phyloP scores from a whole-genome alignment of 1,140 invertebrate species.

The Aphelenchoides fujianensis region DNA sequence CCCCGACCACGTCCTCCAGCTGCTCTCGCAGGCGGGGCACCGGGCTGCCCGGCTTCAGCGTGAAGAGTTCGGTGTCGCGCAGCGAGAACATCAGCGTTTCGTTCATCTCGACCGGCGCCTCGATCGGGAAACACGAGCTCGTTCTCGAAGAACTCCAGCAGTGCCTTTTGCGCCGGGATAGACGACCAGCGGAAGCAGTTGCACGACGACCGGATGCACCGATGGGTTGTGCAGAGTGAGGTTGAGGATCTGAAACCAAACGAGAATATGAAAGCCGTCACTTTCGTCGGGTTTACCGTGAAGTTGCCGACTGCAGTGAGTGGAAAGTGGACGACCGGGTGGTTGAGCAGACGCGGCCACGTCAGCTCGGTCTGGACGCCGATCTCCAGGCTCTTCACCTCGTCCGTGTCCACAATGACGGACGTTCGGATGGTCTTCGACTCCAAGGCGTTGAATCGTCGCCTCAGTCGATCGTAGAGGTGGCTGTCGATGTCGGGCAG shows the following conservation, averaged over 20 bases:
- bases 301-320: slow-evolving; percentile 77
- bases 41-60: slow-evolving; percentile 63
- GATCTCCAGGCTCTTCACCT: slow-evolving; percentile 65
- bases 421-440: slow-evolving; percentile 70
- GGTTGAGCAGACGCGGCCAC: slow-evolving; percentile 71
- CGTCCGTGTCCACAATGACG: slow-evolving; percentile 74
- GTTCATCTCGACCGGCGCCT: slow-evolving; percentile 54
- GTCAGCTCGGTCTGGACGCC: slow-evolving; percentile 67
- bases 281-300: slow-evolving; percentile 64
- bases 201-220: slow-evolving; percentile 65
- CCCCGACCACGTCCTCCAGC: slow-evolving; percentile 64
- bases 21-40: slow-evolving; percentile 63
- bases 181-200: slow-evolving; percentile 66
- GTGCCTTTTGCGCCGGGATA: slow-evolving; percentile 66
- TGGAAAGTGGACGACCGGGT: slow-evolving; percentile 71
- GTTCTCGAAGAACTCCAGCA: slow-evolving; percentile 63
- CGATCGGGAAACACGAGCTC: slow-evolving; percentile 47
- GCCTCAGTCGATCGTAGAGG: slow-evolving; percentile 63
- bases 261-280: slow-evolving; percentile 13
- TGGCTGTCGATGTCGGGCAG: slow-evolving; percentile 66
- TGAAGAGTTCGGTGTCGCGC: slow-evolving; percentile 65
- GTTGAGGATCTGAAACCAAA: slow-evolving; percentile 64
- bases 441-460: slow-evolving; percentile 63
- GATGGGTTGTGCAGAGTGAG: slow-evolving; percentile 67
- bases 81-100: slow-evolving; percentile 66